phyloP scores from a whole-genome alignment of 2,113 vertebrate species.

The Myrmecobius fasciatus region DNA sequence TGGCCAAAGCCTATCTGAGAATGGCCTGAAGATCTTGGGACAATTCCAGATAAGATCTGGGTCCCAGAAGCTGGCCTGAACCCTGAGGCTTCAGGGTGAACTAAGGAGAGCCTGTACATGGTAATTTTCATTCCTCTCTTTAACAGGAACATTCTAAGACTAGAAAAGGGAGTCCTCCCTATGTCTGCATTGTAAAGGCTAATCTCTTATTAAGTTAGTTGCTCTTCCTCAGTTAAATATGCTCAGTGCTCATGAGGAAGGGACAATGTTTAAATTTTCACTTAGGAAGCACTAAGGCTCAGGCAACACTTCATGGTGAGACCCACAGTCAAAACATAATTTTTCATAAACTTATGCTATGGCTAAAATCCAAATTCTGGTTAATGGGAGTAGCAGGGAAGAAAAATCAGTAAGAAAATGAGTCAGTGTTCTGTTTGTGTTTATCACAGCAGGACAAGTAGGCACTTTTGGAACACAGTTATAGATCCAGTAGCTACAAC shows the following conservation, averaged over 20 bases:
- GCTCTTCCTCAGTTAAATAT: neutral
- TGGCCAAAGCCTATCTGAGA: neutral
- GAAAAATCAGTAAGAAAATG: neutral
- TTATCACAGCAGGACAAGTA: fast-evolving
- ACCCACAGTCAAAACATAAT: neutral
- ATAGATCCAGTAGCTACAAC: neutral
- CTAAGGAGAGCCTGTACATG: neutral
- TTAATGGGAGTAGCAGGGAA: neutral
- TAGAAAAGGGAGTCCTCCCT: constrained; percentile 22
- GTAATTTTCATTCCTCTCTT: neutral
- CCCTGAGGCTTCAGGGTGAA: neutral
- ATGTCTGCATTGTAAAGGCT: constrained; percentile 13
- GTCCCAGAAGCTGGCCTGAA: neutral
- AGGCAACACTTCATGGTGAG: neutral
- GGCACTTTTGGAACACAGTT: neutral
- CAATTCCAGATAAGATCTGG: neutral
- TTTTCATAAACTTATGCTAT: neutral
- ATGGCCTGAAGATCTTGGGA: neutral
- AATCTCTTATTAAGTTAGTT: neutral
- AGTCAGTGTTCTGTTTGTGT: neutral
- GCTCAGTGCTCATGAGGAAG: neutral
- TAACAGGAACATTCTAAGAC: neutral
- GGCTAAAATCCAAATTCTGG: neutral
- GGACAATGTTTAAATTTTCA: neutral
- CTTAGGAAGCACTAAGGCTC: neutral